Evolutionary conservation across 2,113 vertebrate species (phyloP).

Genomic region (Pelmatolapia mariae): DNA sequence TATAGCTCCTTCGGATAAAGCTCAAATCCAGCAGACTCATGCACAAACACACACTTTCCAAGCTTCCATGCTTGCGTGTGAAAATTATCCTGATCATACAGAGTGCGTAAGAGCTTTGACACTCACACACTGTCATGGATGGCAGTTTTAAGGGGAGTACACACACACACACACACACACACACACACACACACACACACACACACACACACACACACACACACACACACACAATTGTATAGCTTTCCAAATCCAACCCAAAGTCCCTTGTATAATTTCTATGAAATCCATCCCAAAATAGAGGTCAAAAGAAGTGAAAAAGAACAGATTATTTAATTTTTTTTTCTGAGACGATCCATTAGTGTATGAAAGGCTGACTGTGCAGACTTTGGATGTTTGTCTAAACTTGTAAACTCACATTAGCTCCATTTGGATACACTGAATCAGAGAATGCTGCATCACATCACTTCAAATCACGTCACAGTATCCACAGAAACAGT

Average conservation of each 20-base stretch:
- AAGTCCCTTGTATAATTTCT: conserved; percentile 29
- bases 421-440: conserved; percentile 4
- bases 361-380: conserved; percentile 2
- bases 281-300: conserved; percentile 54
- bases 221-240: neutral
- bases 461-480: neutral
- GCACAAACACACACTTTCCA: neutral
- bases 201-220: neutral
- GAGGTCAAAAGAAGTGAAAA: neutral
- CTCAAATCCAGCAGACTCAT: conserved; percentile 9
- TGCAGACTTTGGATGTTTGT: conserved; percentile 14
- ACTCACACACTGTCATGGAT: neutral
- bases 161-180: neutral
- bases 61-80: neutral
- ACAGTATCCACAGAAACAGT: neutral
- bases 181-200: neutral
- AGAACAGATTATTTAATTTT: neutral
- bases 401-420: conserved; percentile 15
- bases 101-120: neutral
- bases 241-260: conserved; percentile 19
- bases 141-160: neutral
- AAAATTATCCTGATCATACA: neutral
- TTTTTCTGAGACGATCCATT: neutral
- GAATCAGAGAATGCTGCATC: conserved; percentile 8
- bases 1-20: conserved; percentile 43